A percentile compares a stretch with the other conserved stretches of the same genome.
phyloP scores from a whole-genome alignment of 2,113 vertebrate species.

The Pogona vitticeps region DNA sequence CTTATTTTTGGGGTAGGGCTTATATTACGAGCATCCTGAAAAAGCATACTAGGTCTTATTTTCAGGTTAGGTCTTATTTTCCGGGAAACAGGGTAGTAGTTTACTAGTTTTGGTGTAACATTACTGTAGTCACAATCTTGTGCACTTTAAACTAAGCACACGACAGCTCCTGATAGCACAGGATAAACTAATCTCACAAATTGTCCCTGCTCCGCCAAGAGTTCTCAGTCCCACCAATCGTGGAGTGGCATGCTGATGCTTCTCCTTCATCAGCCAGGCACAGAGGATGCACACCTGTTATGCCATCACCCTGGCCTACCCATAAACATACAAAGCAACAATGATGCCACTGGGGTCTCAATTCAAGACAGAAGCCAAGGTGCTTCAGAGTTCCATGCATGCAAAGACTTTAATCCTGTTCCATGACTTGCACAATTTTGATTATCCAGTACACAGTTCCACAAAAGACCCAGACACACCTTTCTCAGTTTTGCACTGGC shows the following conservation, averaged over 20 bases:
- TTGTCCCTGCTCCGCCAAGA: background rate
- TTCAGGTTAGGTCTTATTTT: no score
- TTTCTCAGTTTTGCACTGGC: background rate
- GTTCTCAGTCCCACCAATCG: background rate
- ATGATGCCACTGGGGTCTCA: background rate
- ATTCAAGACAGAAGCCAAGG: background rate
- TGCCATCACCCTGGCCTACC: background rate
- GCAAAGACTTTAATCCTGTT: background rate
- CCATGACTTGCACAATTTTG: no score
- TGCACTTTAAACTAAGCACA: background rate
- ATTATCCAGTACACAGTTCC: background rate
- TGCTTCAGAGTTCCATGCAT: background rate
- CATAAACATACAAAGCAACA: no score
- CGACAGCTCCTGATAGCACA: background rate
- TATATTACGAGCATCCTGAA: no score
- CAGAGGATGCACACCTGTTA: background rate
- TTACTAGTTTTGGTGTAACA: background rate
- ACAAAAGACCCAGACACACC: background rate
- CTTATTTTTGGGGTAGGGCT: no score
- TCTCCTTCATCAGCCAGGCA: background rate
- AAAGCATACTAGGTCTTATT: no score
- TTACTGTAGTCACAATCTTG: background rate
- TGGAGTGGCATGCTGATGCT: background rate
- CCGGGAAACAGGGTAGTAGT: no score
- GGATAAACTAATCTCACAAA: background rate